phyloP scores from a whole-genome alignment of 2,797 vertebrate genomes.

The Rhinatrema bivittatum region DNA sequence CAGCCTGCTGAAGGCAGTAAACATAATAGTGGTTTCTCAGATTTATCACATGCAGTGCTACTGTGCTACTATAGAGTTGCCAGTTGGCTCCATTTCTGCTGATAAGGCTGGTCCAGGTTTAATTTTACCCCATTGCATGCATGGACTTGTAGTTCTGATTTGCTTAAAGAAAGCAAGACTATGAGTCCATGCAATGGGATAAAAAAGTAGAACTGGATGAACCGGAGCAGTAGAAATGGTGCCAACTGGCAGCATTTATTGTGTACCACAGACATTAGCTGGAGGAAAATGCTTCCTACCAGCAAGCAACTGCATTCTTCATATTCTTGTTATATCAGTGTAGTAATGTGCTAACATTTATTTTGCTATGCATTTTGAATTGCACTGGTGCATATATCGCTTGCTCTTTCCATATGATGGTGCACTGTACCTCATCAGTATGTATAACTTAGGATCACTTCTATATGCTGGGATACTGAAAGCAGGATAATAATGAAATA shows the following conservation, averaged over 20 bases:
- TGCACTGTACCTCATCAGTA: conserved; percentile 34
- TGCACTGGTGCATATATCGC: conserved; percentile 11
- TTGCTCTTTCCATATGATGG: conserved; percentile 15
- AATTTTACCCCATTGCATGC: too few relatives aligned
- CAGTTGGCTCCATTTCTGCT: too few relatives aligned
- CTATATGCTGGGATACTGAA: conserved; percentile 26
- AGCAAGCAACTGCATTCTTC: conserved; percentile 6
- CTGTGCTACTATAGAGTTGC: too few relatives aligned
- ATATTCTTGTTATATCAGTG: too few relatives aligned
- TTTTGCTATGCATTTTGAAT: conserved; percentile 25
- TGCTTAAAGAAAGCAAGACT: too few relatives aligned
- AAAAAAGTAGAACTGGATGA: too few relatives aligned
- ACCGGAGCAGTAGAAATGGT: too few relatives aligned
- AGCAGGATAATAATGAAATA: conserved; percentile 32
- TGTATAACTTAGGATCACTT: conserved; percentile 25
- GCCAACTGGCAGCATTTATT: too few relatives aligned
- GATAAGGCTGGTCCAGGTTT: too few relatives aligned
- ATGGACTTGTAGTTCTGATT: too few relatives aligned
- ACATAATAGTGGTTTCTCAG: neutral
- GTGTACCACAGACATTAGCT: neutral
- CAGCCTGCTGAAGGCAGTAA: conserved; percentile 12
- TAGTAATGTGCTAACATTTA: neutral
- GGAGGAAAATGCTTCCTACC: neutral
- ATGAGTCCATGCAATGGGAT: too few relatives aligned
- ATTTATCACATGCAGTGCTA: neutral